phyloP scores from a whole-genome alignment of 2,797 vertebrate genomes.

The Sandelia bainsii region DNA sequence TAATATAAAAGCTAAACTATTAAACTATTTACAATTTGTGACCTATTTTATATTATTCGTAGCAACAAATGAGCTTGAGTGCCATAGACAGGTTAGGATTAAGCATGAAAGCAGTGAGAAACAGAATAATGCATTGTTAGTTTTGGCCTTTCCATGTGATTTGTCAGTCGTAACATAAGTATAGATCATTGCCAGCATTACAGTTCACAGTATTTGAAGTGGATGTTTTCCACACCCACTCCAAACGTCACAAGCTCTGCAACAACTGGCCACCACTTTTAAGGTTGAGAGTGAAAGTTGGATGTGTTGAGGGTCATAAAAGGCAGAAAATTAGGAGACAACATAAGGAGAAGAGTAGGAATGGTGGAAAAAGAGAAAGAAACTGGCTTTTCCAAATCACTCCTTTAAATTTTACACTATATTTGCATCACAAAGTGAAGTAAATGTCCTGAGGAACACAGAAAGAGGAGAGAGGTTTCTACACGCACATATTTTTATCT shows the following conservation, averaged over 20 bases:
- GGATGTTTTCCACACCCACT: constrained; percentile 8
- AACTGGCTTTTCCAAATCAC: constrained; percentile 17
- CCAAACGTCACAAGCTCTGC: constrained; percentile 22
- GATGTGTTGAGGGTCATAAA: constrained; percentile 12
- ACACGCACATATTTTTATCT: constrained; percentile 47
- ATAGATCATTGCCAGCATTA: constrained; percentile 4
- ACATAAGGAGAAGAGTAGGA: background rate
- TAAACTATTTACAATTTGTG: background rate
- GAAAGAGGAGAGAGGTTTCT: constrained; percentile 19
- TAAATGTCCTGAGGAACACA: constrained; percentile 57
- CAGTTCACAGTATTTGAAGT: constrained; percentile 21
- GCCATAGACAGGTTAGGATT: constrained; percentile 9
- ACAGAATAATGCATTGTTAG: background rate
- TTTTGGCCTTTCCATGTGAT: constrained; percentile 23
- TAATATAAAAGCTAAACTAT: background rate
- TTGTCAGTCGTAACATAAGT: constrained; percentile 14
- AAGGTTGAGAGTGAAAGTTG: constrained; percentile 9
- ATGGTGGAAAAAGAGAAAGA: constrained; percentile 9
- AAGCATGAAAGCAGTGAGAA: background rate
- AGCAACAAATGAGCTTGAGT: background rate
- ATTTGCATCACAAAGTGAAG: constrained; percentile 22
- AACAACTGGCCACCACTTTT: constrained; percentile 23
- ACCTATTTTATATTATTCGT: constrained; percentile 18
- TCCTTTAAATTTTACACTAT: constrained; percentile 3
- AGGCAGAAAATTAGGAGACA: constrained; percentile 3